phyloP scores from a whole-genome alignment of 2,113 vertebrate species.

The Lasiurus cinereus region DNA sequence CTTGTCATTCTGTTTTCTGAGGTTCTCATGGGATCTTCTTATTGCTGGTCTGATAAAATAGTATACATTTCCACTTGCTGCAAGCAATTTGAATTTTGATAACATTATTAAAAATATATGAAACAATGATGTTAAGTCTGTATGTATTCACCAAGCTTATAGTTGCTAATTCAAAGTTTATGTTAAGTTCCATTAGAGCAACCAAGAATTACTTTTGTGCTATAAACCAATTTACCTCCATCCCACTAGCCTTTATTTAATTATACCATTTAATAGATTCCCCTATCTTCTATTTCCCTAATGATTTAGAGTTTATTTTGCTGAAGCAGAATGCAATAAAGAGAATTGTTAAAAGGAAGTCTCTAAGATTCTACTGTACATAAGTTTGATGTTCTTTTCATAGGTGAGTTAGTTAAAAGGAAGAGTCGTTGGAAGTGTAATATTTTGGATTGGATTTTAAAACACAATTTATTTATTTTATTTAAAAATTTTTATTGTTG shows the following conservation, averaged over 20 bases:
- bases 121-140: slow-evolving; percentile 56
- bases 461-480: too few relatives aligned
- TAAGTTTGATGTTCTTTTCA: neutral
- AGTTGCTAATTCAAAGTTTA: slow-evolving; percentile 59
- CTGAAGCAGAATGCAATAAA: slow-evolving; percentile 28
- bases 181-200: neutral
- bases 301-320: slow-evolving; percentile 47
- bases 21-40: neutral
- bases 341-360: neutral
- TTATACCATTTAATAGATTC: slow-evolving; percentile 40
- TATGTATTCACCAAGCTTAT: slow-evolving; percentile 39
- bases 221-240: neutral
- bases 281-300: slow-evolving; percentile 20
- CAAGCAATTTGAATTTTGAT: slow-evolving; percentile 70
- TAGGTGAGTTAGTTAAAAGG: slow-evolving; percentile 39
- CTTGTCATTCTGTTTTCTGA: slow-evolving; percentile 53
- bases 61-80: slow-evolving; percentile 42
- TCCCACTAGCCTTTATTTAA: neutral
- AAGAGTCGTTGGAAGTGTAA: slow-evolving; percentile 30
- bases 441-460: too few relatives aligned
- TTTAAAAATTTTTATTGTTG: too few relatives aligned
- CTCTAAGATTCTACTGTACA: neutral
- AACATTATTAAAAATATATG: neutral
- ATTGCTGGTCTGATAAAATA: slow-evolving; percentile 44
- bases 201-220: slow-evolving; percentile 32